Conservation (phyloP, 2,113 vertebrate species). For the Poicephalus gulielmi region DNA sequence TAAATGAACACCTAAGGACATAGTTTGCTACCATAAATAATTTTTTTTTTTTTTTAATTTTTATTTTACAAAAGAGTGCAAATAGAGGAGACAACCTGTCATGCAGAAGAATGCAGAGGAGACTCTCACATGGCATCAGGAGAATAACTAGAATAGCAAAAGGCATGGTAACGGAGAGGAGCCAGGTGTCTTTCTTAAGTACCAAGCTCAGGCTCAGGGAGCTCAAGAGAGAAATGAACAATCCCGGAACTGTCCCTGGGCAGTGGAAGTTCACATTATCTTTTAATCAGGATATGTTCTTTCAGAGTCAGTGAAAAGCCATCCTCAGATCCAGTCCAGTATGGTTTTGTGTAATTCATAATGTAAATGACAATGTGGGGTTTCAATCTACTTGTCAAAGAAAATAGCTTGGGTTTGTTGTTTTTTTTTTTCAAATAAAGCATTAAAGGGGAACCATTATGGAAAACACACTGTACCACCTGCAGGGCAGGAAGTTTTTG, state of each 20-base stretch:
- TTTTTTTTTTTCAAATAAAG: background rate
- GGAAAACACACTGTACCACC: background rate
- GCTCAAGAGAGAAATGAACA: background rate
- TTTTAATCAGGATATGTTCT: background rate
- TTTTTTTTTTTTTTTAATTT: background rate
- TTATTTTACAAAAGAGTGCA: background rate
- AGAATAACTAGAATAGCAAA: background rate
- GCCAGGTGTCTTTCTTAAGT: background rate
- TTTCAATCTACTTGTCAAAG: background rate
- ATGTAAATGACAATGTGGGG: background rate
- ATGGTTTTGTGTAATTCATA: background rate
- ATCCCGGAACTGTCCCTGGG: background rate
- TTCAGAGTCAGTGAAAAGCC: background rate
- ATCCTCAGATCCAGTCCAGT: background rate
- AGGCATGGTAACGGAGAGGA: accelerated
- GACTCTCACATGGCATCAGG: background rate
- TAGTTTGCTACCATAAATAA: background rate
- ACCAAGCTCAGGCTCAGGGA: background rate
- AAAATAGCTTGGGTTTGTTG: background rate
- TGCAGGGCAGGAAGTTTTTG: background rate
- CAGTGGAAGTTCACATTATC: background rate
- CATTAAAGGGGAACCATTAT: background rate
- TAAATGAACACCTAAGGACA: background rate
- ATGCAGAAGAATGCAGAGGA: background rate
- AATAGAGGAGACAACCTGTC: background rate